Evolutionary conservation across 2,888 invertebrate species (phyloP).

Genomic region (Dendrolimus houi): DNA sequence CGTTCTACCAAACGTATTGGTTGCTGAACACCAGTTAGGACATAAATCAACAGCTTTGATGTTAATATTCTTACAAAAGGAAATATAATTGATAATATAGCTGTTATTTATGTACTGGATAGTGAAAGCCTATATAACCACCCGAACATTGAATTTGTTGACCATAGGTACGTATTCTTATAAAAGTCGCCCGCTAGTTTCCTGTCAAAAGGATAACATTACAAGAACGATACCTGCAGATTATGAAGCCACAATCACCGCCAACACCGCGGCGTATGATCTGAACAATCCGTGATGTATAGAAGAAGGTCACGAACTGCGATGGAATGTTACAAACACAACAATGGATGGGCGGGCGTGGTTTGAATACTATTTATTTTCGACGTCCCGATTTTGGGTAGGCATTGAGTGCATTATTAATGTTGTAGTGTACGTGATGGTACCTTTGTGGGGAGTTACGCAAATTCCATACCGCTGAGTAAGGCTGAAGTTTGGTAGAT

Average conservation of each 20-base stretch:
- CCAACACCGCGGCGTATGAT: slow-evolving; percentile 26
- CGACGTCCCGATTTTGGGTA: slow-evolving; percentile 30
- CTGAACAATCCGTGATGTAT: slow-evolving; percentile 22
- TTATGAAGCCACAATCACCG: slow-evolving; percentile 10
- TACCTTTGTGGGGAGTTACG: slow-evolving; percentile 3
- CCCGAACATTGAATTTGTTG: no score
- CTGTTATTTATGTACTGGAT: no score
- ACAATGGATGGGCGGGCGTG: slow-evolving; percentile 49
- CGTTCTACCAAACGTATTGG: no score
- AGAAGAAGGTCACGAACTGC: slow-evolving; percentile 59
- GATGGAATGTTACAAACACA: slow-evolving; percentile 51
- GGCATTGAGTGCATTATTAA: slow-evolving; percentile 19
- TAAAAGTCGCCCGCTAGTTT: neutral
- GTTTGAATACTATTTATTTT: slow-evolving; percentile 40
- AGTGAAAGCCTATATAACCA: no score
- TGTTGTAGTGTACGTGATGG: slow-evolving; percentile 14
- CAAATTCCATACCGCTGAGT: neutral
- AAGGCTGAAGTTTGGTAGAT: neutral
- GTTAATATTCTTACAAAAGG: no score
- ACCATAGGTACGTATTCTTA: neutral
- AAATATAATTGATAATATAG: no score
- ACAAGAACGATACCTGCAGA: neutral
- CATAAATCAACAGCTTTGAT: no score
- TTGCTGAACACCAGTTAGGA: no score
- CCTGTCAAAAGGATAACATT: neutral